These are phyloP conservation scores for Nemurella pictetii DNA, from an alignment of 2,888 invertebrate species.

Conservation along the genomic window DNA sequence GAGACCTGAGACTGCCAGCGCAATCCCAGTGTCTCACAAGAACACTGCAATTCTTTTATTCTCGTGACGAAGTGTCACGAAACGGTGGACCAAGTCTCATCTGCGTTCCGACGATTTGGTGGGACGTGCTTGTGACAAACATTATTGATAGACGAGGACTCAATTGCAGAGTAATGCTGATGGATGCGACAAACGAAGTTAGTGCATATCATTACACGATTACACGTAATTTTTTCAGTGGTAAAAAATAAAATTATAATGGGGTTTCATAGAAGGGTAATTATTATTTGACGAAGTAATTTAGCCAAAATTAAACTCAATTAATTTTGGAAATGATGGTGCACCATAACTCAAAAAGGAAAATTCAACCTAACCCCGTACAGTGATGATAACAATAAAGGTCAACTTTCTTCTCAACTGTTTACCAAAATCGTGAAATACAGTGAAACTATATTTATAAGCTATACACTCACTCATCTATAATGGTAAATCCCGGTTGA, in stretches of 20 bases:
- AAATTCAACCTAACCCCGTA: neutral
- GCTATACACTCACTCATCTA: neutral
- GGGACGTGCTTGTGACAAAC: neutral
- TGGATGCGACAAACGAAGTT: neutral
- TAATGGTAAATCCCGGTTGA: neutral
- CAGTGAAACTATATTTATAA: neutral
- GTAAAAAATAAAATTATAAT: neutral
- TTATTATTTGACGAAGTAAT: neutral
- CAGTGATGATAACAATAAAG: neutral
- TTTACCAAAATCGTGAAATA: neutral
- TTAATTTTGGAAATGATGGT: neutral
- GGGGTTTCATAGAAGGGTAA: neutral
- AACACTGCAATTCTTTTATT: neutral
- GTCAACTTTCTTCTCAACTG: neutral
- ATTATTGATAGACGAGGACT: neutral
- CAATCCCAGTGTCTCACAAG: too few relatives aligned
- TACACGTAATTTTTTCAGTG: neutral
- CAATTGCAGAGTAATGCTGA: neutral
- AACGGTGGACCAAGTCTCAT: neutral
- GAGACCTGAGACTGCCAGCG: too few relatives aligned
- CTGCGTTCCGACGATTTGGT: neutral
- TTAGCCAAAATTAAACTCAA: neutral
- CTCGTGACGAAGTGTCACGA: neutral
- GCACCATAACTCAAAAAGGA: neutral
- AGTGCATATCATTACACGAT: neutral